Percentiles rank a stretch among this genome's conserved stretches.
Evolutionary conservation across 2,797 vertebrate species (phyloP).

Genomic region (Meriones psammophilus): DNA sequence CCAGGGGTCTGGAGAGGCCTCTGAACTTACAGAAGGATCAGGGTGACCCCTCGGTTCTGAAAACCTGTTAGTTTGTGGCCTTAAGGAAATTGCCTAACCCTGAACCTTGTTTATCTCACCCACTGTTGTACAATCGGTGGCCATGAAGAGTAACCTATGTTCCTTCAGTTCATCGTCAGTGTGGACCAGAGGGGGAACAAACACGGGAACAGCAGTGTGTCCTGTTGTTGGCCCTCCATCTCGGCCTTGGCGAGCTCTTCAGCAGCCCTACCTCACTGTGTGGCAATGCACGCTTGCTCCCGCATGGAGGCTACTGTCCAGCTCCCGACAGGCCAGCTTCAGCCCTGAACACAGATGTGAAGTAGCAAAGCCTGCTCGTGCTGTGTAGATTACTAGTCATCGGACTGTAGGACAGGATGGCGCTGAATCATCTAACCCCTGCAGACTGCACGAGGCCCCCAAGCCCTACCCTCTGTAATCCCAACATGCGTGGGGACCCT

Average conservation of each 20-base stretch:
- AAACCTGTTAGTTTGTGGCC: slow-evolving; percentile 48
- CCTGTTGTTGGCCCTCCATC: neutral
- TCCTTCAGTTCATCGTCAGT: neutral
- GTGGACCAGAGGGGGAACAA: neutral
- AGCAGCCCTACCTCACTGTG: too few species aligned
- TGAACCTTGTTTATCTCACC: slow-evolving; percentile 1
- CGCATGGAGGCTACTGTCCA: neutral
- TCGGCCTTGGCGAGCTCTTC: neutral
- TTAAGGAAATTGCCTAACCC: slow-evolving; percentile 32
- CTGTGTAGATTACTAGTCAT: neutral
- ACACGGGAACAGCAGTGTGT: accelerated
- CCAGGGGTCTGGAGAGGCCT: neutral
- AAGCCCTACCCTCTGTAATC: neutral
- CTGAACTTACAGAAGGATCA: neutral
- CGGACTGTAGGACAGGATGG: slow-evolving; percentile 67
- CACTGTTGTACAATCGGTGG: neutral
- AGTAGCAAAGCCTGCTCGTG: slow-evolving; percentile 58
- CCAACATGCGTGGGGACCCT: slow-evolving; percentile 44
- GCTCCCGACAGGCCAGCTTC: neutral
- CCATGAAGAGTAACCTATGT: neutral
- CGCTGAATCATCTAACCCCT: neutral
- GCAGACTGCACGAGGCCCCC: neutral
- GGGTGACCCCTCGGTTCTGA: neutral
- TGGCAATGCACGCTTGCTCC: neutral
- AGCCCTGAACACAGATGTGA: slow-evolving; percentile 55